Evolutionary conservation across 2,888 invertebrate genomes (phyloP).

Genomic region (Megastigmus dorsalis): DNA sequence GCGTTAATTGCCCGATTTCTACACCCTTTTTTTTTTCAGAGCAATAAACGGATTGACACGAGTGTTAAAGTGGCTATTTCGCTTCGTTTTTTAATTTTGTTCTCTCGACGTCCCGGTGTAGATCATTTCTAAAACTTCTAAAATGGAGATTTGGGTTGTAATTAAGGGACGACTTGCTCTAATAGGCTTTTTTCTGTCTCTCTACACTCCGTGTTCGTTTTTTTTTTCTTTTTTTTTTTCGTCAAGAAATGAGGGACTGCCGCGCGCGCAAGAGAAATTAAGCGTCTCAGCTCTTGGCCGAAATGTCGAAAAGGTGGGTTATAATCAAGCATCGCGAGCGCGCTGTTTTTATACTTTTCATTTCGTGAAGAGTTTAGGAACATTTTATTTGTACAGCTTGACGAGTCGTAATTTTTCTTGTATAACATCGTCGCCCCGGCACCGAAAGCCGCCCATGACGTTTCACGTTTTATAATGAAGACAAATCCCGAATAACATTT

Average conservation of each 20-base stretch:
- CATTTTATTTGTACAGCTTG: slow-evolving; percentile 11
- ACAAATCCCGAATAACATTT: neutral
- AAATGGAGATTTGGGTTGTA: slow-evolving; percentile 10
- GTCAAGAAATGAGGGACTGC: neutral
- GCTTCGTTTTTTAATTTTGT: neutral
- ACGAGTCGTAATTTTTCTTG: slow-evolving; percentile 7
- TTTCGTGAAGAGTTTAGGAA: neutral
- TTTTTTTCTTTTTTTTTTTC: slow-evolving; percentile 3
- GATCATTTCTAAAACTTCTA: neutral
- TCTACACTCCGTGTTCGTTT: too few species aligned
- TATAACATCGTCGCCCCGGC: neutral
- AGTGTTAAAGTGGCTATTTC: neutral
- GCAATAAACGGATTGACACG: slow-evolving; percentile 7
- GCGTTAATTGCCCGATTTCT: too few species aligned
- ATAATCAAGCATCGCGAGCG: slow-evolving; percentile 12
- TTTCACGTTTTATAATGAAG: slow-evolving; percentile 1
- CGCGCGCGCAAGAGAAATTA: slow-evolving; percentile 23
- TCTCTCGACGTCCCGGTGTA: neutral
- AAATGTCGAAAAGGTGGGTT: slow-evolving; percentile 14
- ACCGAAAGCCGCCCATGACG: neutral
- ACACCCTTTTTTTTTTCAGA: neutral
- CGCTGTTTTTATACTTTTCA: neutral
- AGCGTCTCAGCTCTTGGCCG: neutral
- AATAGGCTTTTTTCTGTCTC: slow-evolving; percentile 12
- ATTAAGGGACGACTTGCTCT: slow-evolving; percentile 24